phyloP scores from a whole-genome alignment of 2,888 invertebrate genomes.

The Lacanobia oleracea region DNA sequence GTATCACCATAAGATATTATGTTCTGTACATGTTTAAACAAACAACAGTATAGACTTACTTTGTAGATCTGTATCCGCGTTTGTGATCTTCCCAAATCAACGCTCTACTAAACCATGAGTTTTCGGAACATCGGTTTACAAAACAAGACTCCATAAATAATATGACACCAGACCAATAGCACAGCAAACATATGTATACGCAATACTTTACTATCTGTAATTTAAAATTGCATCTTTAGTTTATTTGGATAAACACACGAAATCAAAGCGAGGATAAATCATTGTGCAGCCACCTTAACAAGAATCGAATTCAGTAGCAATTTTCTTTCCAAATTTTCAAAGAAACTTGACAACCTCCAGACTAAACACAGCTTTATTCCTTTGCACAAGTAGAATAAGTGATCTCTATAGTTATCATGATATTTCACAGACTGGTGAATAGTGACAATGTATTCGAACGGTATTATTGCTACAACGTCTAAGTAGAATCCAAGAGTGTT shows the following conservation, averaged over 20 bases:
- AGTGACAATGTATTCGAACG: slow-evolving; percentile 86
- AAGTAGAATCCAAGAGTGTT: slow-evolving; percentile 88
- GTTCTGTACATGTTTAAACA: background rate
- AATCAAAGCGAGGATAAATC: background rate
- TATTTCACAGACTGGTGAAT: slow-evolving; percentile 81
- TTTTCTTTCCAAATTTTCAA: slow-evolving; percentile 84
- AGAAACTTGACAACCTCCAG: slow-evolving; percentile 87
- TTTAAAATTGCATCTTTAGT: background rate
- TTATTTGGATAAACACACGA: background rate
- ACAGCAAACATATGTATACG: slow-evolving; percentile 83
- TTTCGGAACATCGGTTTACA: slow-evolving; percentile 83
- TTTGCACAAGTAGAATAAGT: slow-evolving; percentile 87
- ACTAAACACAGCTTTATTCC: slow-evolving; percentile 89
- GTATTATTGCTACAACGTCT: slow-evolving; percentile 87
- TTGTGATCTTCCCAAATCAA: slow-evolving; percentile 74
- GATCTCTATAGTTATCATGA: slow-evolving; percentile 81
- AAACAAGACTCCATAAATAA: slow-evolving; percentile 89
- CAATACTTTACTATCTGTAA: slow-evolving; percentile 85
- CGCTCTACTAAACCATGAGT: slow-evolving; percentile 87
- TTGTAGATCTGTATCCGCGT: slow-evolving; percentile 54
- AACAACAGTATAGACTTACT: slow-evolving; percentile 68
- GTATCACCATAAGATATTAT: background rate
- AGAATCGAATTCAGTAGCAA: slow-evolving; percentile 82
- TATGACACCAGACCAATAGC: slow-evolving; percentile 89
- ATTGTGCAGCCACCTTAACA: slow-evolving; percentile 77